Evolutionary conservation across 2,888 invertebrate species (phyloP), one percentile per base, ranked within the genome.

Genomic region (Chalcis sispes): DNA sequence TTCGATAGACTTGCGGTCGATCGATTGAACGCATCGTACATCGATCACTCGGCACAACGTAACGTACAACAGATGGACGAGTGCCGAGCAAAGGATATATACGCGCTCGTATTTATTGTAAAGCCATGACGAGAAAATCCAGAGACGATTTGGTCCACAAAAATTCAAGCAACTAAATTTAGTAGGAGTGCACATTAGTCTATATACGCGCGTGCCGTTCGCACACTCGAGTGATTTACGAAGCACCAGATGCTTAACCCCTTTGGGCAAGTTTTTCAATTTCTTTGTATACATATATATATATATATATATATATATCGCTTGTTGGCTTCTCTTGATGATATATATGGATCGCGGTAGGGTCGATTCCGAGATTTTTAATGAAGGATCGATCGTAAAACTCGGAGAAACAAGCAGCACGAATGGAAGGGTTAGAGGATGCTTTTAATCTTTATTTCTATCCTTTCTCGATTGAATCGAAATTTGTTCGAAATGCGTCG

Each of bases 231-330:
- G 65, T 77, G 77, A 77, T 77, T 77, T 77, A 72, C 36, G 36
- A 54, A 58, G 46, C 70, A 40, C 70, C 77, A 77, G 70, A 77
- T 77, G 77, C 73, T 77, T 48, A 50, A 46, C 67, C 48, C 42
- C 36, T 36, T 36, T 7, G 3, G 46, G 62, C 62, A 46, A 46
- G n/a, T 74, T 72, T 76, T 76, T 77, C 72, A 72, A 72, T 77
- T 67, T 64, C 67, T 56, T 64, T 59, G 46, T 56, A 61, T n/a
- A 42, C 29, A 8, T 18, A 15, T 25, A 40, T 42, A 52, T 40
- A n/a, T n/a, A n/a, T n/a, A n/a, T n/a, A n/a, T n/a, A n/a, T n/a
- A n/a, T n/a, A n/a, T n/a, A n/a, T n/a, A n/a, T n/a, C n/a, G n/a
- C n/a, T n/a, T n/a, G n/a, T n/a, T n/a, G n/a, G n/a, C n/a, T n/a